Evolutionary conservation across 2,888 invertebrate species (phyloP), one percentile per base, ranked within the genome.

Genomic region (Pachycephus smyrnensis): DNA sequence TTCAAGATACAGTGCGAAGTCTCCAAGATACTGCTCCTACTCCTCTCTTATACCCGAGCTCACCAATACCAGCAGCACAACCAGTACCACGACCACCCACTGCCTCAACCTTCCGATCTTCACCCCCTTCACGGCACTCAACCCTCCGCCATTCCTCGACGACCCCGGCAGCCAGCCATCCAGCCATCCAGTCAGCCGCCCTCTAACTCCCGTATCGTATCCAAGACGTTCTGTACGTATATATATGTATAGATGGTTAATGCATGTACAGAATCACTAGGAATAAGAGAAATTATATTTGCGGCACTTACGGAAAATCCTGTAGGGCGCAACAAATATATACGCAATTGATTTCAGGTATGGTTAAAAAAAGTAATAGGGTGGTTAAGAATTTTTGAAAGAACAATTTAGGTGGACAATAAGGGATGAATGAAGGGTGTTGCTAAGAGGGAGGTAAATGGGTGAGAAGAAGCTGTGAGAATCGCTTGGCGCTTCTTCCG

Each of bases 1-100:
- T 91, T 91, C 91, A 91, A 91, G 91, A 91, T 91, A 91, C 91
- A 91, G 91, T 91, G 91, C 91, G 91, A 91, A 91, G 91, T 91
- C 91, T 91, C 91, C 91, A 90, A 91, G 91, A 91, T 91, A 91
- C 91, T 90, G 88, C 90, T 91, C 86, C 87, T 87, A 86, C 88
- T 85, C 82, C 85, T 81, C 82, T 85, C 85, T 86, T 84, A 86
- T 84, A 84, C 83, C 84, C 84, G 81, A 83, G 82, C 83, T 82
- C 81, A 80, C 85, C 85, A 84, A 85, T 85, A 84, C 84, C 84
- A 84, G 82, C 55, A 55, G 55, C 55, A 55, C 55, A 55, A 9
- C 55, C 55, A 55, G 55, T 55, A 55, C 71, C 71, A 73, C 75
- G 79, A 77, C 82, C 77, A 76, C 68, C 82, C 81, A 71, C 75